Evolutionary conservation across 2,113 vertebrate species (phyloP).

Genomic region (Muntiacus reevesi): DNA sequence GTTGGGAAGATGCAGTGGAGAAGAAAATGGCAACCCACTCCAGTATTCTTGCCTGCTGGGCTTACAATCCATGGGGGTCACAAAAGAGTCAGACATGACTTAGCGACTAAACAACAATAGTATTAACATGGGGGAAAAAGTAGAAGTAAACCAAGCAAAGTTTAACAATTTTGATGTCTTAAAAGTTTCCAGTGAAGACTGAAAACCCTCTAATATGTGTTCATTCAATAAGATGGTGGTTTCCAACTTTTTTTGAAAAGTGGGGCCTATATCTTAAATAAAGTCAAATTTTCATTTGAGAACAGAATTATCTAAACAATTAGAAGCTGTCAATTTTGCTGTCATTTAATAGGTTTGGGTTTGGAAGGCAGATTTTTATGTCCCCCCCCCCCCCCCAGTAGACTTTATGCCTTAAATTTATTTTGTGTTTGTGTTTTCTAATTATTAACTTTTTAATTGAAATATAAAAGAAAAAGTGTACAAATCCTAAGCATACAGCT

Average conservation of each 20-base stretch:
- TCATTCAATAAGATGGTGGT: not conserved
- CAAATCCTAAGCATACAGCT: not conserved
- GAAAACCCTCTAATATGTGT: slow-evolving; percentile 22
- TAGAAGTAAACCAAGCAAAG: slow-evolving; percentile 36
- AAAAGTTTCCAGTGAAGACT: slow-evolving; percentile 31
- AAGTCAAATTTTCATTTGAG: not conserved
- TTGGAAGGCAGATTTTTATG: not conserved
- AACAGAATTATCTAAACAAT: slow-evolving; percentile 2
- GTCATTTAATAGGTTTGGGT: slow-evolving; percentile 31
- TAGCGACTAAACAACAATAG: not conserved
- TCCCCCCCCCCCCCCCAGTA: accelerated
- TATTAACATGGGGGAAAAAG: not conserved
- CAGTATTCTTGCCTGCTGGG: not conserved
- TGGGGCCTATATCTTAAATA: not conserved
- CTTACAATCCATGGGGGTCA: not conserved
- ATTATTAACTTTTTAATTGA: not conserved
- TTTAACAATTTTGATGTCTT: slow-evolving; percentile 39
- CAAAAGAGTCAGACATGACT: not conserved
- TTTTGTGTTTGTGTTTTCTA: slow-evolving; percentile 32
- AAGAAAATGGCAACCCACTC: not conserved
- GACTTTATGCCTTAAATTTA: slow-evolving; percentile 2
- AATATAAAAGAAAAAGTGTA: not conserved
- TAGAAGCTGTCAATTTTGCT: slow-evolving; percentile 10
- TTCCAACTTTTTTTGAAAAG: slow-evolving; percentile 44
- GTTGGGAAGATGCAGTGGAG: not conserved